phyloP scores from a whole-genome alignment of 2,888 invertebrate genomes.

The Eilema sororculum region DNA sequence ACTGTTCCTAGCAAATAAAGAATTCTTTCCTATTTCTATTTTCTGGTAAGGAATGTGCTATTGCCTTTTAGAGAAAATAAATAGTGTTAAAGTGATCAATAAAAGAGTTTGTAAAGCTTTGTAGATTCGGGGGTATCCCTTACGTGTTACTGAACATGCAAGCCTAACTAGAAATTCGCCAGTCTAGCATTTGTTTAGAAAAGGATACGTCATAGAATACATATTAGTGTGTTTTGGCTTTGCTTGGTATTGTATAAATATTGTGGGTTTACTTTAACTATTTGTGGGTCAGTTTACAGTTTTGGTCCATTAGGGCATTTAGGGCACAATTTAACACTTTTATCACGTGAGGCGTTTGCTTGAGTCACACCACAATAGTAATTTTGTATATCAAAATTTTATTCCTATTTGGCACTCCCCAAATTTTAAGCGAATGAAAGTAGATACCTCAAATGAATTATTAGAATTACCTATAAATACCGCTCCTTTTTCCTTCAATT shows the following conservation, averaged over 20 bases:
- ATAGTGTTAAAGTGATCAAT: background rate
- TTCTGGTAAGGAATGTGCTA: background rate
- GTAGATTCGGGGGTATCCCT: background rate
- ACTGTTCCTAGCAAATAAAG: background rate
- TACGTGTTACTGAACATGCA: background rate
- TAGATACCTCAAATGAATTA: too few relatives aligned
- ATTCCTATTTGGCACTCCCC: too few relatives aligned
- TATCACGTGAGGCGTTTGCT: too few relatives aligned
- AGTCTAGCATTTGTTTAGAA: background rate
- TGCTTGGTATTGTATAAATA: background rate
- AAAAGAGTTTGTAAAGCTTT: background rate
- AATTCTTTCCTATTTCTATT: background rate
- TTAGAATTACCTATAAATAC: too few relatives aligned
- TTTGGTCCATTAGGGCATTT: too few relatives aligned
- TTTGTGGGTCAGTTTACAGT: background rate
- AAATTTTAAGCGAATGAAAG: too few relatives aligned
- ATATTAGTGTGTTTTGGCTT: slow-evolving; percentile 4
- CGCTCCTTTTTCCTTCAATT: too few relatives aligned
- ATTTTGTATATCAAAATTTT: too few relatives aligned
- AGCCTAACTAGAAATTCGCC: background rate
- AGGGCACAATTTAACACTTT: too few relatives aligned
- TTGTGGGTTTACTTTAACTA: background rate
- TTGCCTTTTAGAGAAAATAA: slow-evolving; percentile 1
- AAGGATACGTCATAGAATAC: background rate
- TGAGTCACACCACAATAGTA: too few relatives aligned